Conservation (phyloP, 1,140 invertebrate genomes). For the Bradynema listronoti region DNA sequence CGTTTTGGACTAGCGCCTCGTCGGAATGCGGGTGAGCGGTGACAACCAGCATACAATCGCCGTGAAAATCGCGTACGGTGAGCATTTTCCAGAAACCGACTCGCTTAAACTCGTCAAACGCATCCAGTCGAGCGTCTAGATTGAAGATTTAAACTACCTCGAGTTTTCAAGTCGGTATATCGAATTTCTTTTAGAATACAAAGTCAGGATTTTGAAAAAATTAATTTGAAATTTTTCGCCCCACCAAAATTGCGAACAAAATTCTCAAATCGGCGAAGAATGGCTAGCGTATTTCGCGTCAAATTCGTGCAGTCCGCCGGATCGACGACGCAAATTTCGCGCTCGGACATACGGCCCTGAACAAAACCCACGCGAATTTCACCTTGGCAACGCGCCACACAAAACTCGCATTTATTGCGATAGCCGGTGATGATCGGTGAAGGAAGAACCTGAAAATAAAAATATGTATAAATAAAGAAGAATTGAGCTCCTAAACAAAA, state of each 20-base stretch:
- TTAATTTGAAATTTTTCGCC: neutral
- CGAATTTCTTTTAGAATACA: neutral
- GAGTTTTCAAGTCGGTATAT: constrained; percentile 2
- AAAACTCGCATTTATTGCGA: constrained; percentile 96
- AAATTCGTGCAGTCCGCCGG: constrained; percentile 72
- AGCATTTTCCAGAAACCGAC: constrained; percentile 80
- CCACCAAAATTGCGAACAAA: constrained; percentile 58
- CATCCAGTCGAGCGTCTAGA: constrained; percentile 65
- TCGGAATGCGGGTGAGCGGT: constrained; percentile 64
- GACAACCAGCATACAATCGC: constrained; percentile 75
- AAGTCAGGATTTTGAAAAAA: neutral
- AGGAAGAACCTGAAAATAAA: constrained; percentile 50
- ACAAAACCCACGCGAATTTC: constrained; percentile 53
- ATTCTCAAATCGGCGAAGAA: constrained; percentile 63
- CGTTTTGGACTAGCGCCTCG: constrained; percentile 46
- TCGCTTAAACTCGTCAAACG: constrained; percentile 77
- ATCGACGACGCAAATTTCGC: constrained; percentile 68
- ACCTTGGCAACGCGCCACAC: constrained; percentile 66
- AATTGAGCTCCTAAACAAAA: too few relatives aligned
- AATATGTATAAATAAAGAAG: constrained; percentile 22
- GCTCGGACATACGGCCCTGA: constrained; percentile 65
- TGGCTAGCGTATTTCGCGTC: constrained; percentile 71
- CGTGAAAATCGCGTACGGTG: constrained; percentile 70
- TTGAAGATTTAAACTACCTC: constrained; percentile 68
- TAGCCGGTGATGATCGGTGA: constrained; percentile 69